phyloP scores from a whole-genome alignment of 2,888 invertebrate species.

The Drosophila quasianomalipes region DNA sequence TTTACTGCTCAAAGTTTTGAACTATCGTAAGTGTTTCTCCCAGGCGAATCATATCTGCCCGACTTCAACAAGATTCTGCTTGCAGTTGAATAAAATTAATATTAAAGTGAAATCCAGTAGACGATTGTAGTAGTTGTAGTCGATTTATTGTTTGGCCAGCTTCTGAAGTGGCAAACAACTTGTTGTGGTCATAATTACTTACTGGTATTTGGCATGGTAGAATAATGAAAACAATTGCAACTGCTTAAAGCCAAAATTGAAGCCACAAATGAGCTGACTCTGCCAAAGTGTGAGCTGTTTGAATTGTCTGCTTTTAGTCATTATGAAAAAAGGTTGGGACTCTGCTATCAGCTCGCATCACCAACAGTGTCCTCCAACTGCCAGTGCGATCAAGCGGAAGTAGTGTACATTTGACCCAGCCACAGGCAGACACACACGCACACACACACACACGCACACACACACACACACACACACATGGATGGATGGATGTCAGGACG shows the following conservation, averaged over 20 bases:
- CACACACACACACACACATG: background rate
- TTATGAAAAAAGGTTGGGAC: slow-evolving; percentile 8
- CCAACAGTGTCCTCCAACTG: slow-evolving; percentile 28
- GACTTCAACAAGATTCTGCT: background rate
- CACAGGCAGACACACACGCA: background rate
- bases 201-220: slow-evolving; percentile 19
- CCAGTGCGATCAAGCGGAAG: slow-evolving; percentile 60
- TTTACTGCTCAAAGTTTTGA: too few species aligned
- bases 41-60: background rate
- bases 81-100: background rate
- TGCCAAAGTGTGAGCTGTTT: background rate
- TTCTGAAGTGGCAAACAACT: slow-evolving; percentile 10
- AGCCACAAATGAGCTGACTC: slow-evolving; percentile 22
- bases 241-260: slow-evolving; percentile 30
- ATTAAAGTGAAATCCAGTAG: too few species aligned
- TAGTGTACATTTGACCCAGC: slow-evolving; percentile 12
- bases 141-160: background rate
- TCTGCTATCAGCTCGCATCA: slow-evolving; percentile 20
- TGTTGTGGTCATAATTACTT: slow-evolving; percentile 37
- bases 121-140: too few species aligned
- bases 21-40: background rate
- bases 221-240: slow-evolving; percentile 35
- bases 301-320: background rate
- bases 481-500: slow-evolving; percentile 21
- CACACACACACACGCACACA: background rate